These are phyloP conservation scores for Schizotus pectinicornis DNA, from an alignment of 2,888 invertebrate genomes.

Conservation along the genomic window DNA sequence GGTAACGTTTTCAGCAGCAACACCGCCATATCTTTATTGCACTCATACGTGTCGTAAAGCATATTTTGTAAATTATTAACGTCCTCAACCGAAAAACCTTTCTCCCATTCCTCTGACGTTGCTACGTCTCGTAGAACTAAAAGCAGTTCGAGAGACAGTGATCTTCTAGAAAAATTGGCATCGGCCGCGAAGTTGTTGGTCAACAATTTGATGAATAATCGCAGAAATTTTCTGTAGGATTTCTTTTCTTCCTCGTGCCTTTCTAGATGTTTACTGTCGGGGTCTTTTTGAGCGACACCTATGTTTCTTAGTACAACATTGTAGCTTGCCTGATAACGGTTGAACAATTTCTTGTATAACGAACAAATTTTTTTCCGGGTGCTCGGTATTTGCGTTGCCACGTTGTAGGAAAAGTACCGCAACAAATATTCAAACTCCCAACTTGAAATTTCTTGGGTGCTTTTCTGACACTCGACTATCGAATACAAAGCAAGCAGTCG, in stretches of 20 bases:
- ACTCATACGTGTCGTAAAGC: conserved; percentile 75
- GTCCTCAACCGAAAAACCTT: conserved; percentile 42
- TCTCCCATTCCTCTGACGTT: conserved; percentile 41
- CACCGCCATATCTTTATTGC: conserved; percentile 72
- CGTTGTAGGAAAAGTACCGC: conserved; percentile 70
- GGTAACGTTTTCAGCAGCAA: conserved; percentile 62
- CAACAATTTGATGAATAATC: conserved; percentile 33
- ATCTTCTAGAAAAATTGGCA: conserved; percentile 47
- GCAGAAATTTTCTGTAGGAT: conserved; percentile 37
- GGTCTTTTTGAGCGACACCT: conserved; percentile 15
- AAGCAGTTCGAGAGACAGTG: conserved; percentile 47
- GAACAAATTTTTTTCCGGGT: conserved; percentile 74
- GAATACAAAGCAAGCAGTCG: conserved; percentile 72
- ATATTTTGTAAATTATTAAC: conserved; percentile 47
- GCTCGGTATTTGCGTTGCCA: conserved; percentile 71
- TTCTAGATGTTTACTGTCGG: conserved; percentile 33
- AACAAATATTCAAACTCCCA: conserved; percentile 70
- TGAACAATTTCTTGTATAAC: conserved; percentile 72
- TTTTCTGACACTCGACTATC: conserved; percentile 75
- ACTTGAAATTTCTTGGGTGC: conserved; percentile 68
- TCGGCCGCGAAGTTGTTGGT: conserved; percentile 45
- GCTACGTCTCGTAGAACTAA: conserved; percentile 36
- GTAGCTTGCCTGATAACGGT: conserved; percentile 61
- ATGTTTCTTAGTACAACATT: conserved; percentile 42
- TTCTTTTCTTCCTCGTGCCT: conserved; percentile 34